Evolutionary conservation across 2,797 vertebrate genomes (phyloP).

Genomic region (Limosa lapponica): DNA sequence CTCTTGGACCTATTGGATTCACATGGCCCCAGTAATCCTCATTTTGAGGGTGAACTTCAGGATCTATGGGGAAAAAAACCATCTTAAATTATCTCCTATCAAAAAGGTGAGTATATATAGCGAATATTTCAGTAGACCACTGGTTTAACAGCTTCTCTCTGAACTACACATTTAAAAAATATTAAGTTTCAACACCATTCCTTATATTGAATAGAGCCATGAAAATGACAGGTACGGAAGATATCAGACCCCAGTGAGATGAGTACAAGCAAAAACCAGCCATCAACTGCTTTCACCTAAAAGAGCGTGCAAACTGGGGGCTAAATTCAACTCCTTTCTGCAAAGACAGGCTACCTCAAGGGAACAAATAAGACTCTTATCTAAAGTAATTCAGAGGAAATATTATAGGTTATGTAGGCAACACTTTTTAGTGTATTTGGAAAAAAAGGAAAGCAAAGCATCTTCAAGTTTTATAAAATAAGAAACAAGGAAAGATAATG

Average conservation of each 20-base stretch:
- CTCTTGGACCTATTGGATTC: constrained; percentile 96
- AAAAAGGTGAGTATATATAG: neutral
- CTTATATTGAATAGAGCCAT: neutral
- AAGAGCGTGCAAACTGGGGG: neutral
- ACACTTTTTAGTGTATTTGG: neutral
- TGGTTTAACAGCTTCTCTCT: neutral
- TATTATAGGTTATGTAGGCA: neutral
- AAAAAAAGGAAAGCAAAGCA: neutral
- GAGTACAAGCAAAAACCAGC: neutral
- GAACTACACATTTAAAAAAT: neutral
- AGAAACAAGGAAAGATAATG: neutral
- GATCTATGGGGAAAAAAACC: constrained; percentile 78
- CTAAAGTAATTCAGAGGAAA: neutral
- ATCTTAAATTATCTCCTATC: neutral
- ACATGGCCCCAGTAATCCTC: constrained; percentile 99
- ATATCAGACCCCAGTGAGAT: neutral
- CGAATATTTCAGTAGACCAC: neutral
- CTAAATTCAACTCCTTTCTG: neutral
- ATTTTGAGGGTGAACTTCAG: constrained; percentile 96
- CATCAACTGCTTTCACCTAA: neutral
- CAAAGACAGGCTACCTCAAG: neutral
- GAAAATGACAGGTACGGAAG: neutral
- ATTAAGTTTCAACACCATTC: neutral
- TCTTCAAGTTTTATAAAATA: neutral
- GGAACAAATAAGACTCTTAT: neutral